These are phyloP conservation scores for Leptinotarsa juncta DNA, from an alignment of 2,888 invertebrate genomes.

Conservation along the genomic window DNA sequence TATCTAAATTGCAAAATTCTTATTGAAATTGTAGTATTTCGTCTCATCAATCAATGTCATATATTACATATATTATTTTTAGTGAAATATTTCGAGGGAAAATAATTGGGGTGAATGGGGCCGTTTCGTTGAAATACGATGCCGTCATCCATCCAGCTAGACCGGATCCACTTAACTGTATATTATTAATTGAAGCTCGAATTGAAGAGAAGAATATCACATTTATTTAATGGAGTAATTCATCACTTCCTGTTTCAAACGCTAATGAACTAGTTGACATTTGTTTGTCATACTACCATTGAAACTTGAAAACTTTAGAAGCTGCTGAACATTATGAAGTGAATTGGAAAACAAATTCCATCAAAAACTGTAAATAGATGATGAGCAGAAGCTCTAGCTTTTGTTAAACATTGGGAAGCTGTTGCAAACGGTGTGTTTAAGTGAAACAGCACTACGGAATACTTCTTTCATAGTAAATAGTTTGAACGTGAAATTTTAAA, in stretches of 20 bases:
- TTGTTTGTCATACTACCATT: background rate
- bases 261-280: conserved; percentile 15
- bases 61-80: background rate
- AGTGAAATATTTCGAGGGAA: background rate
- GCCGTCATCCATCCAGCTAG: conserved; percentile 3
- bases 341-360: too few relatives aligned
- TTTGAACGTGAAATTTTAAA: too few relatives aligned
- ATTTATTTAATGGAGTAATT: conserved; percentile 22
- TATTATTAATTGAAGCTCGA: conserved; percentile 15
- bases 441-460: too few relatives aligned
- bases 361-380: too few relatives aligned
- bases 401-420: too few relatives aligned
- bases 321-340: too few relatives aligned
- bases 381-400: too few relatives aligned
- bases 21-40: background rate
- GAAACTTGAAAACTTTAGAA: too few relatives aligned
- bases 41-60: conserved; percentile 1
- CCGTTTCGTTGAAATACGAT: conserved; percentile 8
- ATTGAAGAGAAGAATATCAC: conserved; percentile 15
- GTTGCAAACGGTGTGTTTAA: too few relatives aligned
- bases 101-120: conserved; percentile 14
- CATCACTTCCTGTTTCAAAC: conserved; percentile 22
- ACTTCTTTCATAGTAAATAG: too few relatives aligned
- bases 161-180: conserved; percentile 13
- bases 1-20: background rate